These are phyloP conservation scores for Nephrocerus scutellatus DNA, from an alignment of 2,888 invertebrate species.

Conservation along the genomic window DNA sequence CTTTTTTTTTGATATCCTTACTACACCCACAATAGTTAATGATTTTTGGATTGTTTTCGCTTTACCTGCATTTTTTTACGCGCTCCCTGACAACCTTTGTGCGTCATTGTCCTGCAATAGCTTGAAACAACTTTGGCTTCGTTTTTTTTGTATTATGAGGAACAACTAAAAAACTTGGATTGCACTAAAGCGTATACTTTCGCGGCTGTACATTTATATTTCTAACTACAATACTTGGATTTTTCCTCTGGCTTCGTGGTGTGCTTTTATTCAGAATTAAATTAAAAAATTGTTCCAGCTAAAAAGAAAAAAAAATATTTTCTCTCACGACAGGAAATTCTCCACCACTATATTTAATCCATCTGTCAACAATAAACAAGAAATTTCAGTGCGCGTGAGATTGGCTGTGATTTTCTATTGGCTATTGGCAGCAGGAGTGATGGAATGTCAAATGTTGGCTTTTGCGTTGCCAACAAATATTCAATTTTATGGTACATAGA, in stretches of 20 bases:
- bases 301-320: no score
- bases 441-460: not conserved
- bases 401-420: conserved; percentile 1
- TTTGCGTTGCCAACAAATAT: no score
- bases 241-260: conserved; percentile 15
- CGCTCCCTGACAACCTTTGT: conserved; percentile 47
- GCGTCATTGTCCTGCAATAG: no score
- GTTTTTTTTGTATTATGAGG: conserved; percentile 18
- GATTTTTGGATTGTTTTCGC: conserved; percentile 6
- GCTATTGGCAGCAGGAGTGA: not conserved
- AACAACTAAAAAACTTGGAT: conserved; percentile 26
- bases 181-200: no score
- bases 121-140: conserved; percentile 44
- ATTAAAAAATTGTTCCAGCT: conserved; percentile 10
- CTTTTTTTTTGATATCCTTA: no score
- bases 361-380: conserved; percentile 28
- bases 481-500: no score
- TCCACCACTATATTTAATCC: conserved; percentile 10
- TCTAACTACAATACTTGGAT: no score
- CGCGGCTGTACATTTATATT: conserved; percentile 14
- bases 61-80: conserved; percentile 53
- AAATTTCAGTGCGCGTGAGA: conserved; percentile 15
- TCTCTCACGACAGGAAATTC: no score
- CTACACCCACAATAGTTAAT: no score
- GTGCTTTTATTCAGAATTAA: conserved; percentile 9